A percentile compares a stretch with the other conserved stretches of the same genome.
Evolutionary conservation across 2,797 vertebrate genomes (phyloP).

Genomic region (Pangasius sanitwongsei): DNA sequence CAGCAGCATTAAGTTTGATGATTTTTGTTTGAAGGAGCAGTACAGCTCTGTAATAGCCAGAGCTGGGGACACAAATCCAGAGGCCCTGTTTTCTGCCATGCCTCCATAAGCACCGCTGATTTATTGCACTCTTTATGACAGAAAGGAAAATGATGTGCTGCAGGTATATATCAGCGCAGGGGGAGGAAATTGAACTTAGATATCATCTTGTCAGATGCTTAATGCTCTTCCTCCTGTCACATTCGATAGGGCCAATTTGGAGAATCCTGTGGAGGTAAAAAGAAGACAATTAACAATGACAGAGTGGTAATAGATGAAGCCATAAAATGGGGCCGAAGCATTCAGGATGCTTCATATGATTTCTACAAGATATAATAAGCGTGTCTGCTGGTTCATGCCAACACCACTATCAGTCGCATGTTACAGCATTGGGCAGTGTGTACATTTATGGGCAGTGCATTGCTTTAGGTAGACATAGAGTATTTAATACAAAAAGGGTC

Average conservation of each 20-base stretch:
- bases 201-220: constrained; percentile 99
- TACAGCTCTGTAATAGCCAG: constrained; percentile 99
- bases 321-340: constrained; percentile 99
- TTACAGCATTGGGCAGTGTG: constrained; percentile 61
- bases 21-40: constrained; percentile 99
- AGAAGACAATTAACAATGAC: constrained; percentile 99
- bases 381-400: constrained; percentile 86
- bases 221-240: constrained; percentile 99
- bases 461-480: constrained; percentile 6
- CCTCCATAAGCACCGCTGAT: constrained; percentile 99
- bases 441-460: constrained; percentile 59
- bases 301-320: constrained; percentile 99
- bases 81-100: constrained; percentile 85
- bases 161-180: constrained; percentile 99
- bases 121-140: constrained; percentile 99
- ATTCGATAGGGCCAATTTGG: constrained; percentile 99
- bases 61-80: constrained; percentile 94
- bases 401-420: constrained; percentile 81
- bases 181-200: constrained; percentile 99
- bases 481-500: neutral
- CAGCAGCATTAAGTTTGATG: constrained; percentile 99
- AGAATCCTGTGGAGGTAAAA: constrained; percentile 99
- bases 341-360: constrained; percentile 98
- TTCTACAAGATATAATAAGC: constrained; percentile 97
- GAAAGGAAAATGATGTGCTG: constrained; percentile 99